Evolutionary conservation across 2,113 vertebrate species (phyloP).

Genomic region (Haplotaxodon microlepis): DNA sequence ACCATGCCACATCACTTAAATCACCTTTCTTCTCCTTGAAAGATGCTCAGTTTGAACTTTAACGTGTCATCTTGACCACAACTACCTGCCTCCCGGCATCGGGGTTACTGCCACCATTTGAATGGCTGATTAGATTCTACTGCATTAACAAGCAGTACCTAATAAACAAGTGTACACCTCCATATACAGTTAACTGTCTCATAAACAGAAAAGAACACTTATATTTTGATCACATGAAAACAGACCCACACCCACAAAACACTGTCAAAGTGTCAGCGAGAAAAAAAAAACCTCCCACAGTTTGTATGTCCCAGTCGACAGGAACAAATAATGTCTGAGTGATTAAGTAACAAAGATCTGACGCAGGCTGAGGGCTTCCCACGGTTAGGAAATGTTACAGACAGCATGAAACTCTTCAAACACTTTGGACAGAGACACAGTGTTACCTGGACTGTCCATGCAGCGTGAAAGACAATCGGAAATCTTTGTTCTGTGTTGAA

Average conservation of each 20-base stretch:
- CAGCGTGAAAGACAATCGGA: not conserved
- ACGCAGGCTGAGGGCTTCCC: not conserved
- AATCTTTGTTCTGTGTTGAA: not conserved
- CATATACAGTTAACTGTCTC: not conserved
- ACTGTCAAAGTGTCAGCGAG: not conserved
- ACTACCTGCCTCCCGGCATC: not conserved
- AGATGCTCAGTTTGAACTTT: not conserved
- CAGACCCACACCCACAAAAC: not conserved
- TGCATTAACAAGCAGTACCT: not conserved
- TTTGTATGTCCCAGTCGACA: not conserved
- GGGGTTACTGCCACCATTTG: not conserved
- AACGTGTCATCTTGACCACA: not conserved
- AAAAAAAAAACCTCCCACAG: not conserved
- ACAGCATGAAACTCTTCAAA: slow-evolving; percentile 13
- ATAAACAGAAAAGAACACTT: not conserved
- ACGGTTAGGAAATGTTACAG: not conserved
- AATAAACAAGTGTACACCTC: not conserved
- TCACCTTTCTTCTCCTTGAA: not conserved
- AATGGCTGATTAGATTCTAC: not conserved
- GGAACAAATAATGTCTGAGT: not conserved
- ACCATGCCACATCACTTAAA: not conserved
- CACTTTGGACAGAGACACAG: slow-evolving; percentile 1
- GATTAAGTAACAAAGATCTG: slow-evolving; percentile 13
- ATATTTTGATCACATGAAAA: not conserved
- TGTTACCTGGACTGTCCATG: not conserved